Percentiles rank a stretch among this genome's conserved stretches.
Evolutionary conservation across 2,113 vertebrate species (phyloP).

Genomic region (Ageneiosus marmoratus): DNA sequence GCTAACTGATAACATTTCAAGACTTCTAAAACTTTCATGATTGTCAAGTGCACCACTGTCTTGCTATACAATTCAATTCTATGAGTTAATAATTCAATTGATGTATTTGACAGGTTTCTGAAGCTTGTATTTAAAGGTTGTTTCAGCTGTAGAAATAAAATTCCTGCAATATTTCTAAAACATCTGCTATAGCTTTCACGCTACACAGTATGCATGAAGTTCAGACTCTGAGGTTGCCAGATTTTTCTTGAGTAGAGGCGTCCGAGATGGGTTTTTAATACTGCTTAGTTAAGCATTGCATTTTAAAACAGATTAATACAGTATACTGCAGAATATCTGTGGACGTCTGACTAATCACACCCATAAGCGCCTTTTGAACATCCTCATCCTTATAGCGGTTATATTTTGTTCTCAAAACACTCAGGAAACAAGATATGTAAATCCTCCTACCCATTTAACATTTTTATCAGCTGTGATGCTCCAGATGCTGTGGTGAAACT

Average conservation of each 20-base stretch:
- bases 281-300: too few species aligned
- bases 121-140: too few species aligned
- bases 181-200: neutral
- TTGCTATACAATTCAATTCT: too few species aligned
- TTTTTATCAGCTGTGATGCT: neutral
- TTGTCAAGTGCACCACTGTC: neutral
- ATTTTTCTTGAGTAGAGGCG: neutral
- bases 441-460: neutral
- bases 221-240: neutral
- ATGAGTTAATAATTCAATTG: too few species aligned
- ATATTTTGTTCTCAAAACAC: neutral
- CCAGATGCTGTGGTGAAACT: neutral
- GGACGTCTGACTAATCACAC: neutral
- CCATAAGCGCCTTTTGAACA: neutral
- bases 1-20: neutral
- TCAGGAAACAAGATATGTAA: neutral
- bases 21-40: neutral
- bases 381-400: neutral
- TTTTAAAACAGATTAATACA: neutral
- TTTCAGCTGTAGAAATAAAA: neutral
- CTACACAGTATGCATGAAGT: neutral
- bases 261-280: neutral
- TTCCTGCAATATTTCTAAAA: neutral
- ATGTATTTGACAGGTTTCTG: neutral
- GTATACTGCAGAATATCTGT: neutral